These are phyloP conservation scores for Petaurus breviceps DNA, from an alignment of 2,113 vertebrate genomes.

Conservation along the genomic window DNA sequence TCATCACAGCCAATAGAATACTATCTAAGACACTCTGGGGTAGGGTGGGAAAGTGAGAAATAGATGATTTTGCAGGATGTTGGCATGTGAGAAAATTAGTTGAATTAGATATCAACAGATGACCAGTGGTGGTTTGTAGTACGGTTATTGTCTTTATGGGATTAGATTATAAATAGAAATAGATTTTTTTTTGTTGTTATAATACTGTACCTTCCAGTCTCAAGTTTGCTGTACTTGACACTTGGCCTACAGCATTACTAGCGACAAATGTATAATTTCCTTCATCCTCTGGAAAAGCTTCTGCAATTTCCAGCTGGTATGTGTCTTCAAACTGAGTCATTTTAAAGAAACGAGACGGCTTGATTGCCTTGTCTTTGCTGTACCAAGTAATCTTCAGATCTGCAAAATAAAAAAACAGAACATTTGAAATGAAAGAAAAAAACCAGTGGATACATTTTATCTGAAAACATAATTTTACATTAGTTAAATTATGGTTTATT, in stretches of 20 bases:
- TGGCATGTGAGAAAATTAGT: conserved; percentile 72
- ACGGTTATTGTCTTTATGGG: conserved; percentile 63
- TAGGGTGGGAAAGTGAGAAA: not conserved
- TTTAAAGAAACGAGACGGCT: conserved; percentile 94
- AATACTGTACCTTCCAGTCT: conserved; percentile 90
- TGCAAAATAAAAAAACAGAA: conserved; percentile 74
- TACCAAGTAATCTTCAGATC: conserved; percentile 96
- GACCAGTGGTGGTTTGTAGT: conserved; percentile 64
- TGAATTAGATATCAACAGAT: conserved; percentile 73
- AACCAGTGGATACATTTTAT: not conserved
- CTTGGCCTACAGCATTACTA: conserved; percentile 91
- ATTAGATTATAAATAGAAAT: conserved; percentile 52
- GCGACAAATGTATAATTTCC: conserved; percentile 93
- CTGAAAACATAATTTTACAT: not conserved
- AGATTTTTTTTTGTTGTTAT: conserved; percentile 9
- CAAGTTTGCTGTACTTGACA: conserved; percentile 92
- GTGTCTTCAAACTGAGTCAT: conserved; percentile 98
- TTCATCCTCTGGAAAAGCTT: conserved; percentile 94
- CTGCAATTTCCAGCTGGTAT: conserved; percentile 95
- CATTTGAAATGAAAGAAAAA: not conserved
- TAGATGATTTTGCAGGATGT: conserved; percentile 7
- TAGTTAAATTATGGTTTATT: not conserved
- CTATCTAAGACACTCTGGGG: conserved; percentile 10
- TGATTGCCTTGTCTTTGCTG: conserved; percentile 94
- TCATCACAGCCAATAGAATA: conserved; percentile 16